phyloP scores from a whole-genome alignment of 2,888 invertebrate genomes.

The Ditula angustiorana region DNA sequence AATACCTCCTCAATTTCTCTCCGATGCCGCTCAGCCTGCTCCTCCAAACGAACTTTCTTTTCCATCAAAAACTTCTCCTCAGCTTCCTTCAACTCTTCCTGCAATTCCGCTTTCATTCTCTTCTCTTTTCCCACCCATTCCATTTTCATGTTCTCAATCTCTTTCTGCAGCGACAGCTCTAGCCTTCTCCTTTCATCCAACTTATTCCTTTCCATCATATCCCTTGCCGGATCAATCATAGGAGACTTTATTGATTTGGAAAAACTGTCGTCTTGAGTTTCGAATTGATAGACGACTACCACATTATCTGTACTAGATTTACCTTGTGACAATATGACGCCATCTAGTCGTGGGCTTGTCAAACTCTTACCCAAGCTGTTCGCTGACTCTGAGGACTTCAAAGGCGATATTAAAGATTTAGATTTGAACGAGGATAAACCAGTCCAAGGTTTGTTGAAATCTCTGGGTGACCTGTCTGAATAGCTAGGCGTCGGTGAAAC shows the following conservation, averaged over 20 bases:
- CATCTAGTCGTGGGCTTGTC: slow-evolving; percentile 73
- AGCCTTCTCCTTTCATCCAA: slow-evolving; percentile 73
- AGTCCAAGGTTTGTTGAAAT: slow-evolving; percentile 69
- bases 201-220: slow-evolving; percentile 75
- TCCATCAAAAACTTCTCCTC: slow-evolving; percentile 77
- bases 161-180: slow-evolving; percentile 76
- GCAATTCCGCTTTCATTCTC: slow-evolving; percentile 82
- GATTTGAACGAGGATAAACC: slow-evolving; percentile 69
- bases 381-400: slow-evolving; percentile 70
- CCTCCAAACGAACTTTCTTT: slow-evolving; percentile 72
- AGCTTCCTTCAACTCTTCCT: slow-evolving; percentile 79
- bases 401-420: slow-evolving; percentile 59
- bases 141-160: slow-evolving; percentile 82
- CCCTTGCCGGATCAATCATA: slow-evolving; percentile 70
- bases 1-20: slow-evolving; percentile 77
- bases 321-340: slow-evolving; percentile 78
- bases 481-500: slow-evolving; percentile 69
- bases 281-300: slow-evolving; percentile 79
- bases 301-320: slow-evolving; percentile 77
- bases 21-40: slow-evolving; percentile 75
- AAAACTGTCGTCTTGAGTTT: slow-evolving; percentile 65
- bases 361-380: slow-evolving; percentile 65
- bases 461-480: slow-evolving; percentile 69
- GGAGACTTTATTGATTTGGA: slow-evolving; percentile 71
- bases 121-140: slow-evolving; percentile 85